Conservation (phyloP, 2,113 vertebrate genomes). For the Dinomys branickii region DNA sequence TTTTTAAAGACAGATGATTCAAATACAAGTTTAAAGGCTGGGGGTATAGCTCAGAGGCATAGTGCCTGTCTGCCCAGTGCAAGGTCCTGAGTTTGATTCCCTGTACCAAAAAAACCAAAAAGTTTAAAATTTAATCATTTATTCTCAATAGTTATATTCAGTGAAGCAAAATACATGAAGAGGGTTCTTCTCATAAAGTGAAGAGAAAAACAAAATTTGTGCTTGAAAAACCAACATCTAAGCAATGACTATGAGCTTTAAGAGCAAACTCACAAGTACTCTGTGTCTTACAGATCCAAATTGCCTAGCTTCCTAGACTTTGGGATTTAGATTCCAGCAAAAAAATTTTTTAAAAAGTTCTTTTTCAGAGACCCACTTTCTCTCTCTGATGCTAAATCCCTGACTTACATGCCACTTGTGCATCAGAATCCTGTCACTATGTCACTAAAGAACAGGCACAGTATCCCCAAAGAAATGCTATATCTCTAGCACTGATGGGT, state of each 20-base stretch:
- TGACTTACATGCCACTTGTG: background rate
- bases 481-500: background rate
- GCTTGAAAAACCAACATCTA: background rate
- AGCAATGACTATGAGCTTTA: background rate
- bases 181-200: background rate
- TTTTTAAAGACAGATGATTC: background rate
- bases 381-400: background rate
- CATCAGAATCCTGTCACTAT: background rate
- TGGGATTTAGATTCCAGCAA: background rate
- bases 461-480: background rate
- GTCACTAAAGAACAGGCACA: background rate
- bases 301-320: background rate
- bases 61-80: too few relatives aligned
- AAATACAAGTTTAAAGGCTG: background rate
- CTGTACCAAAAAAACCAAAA: too few relatives aligned
- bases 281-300: background rate
- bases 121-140: constrained; percentile 11
- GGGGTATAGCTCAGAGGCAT: too few relatives aligned
- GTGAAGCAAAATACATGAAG: constrained; percentile 9
- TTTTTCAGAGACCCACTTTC: background rate
- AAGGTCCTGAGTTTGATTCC: too few relatives aligned
- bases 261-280: background rate
- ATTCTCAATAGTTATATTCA: background rate
- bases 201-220: background rate
- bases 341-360: background rate